Evolutionary conservation across 2,113 vertebrate species (phyloP).

Genomic region (Tragelaphus buxtoni): DNA sequence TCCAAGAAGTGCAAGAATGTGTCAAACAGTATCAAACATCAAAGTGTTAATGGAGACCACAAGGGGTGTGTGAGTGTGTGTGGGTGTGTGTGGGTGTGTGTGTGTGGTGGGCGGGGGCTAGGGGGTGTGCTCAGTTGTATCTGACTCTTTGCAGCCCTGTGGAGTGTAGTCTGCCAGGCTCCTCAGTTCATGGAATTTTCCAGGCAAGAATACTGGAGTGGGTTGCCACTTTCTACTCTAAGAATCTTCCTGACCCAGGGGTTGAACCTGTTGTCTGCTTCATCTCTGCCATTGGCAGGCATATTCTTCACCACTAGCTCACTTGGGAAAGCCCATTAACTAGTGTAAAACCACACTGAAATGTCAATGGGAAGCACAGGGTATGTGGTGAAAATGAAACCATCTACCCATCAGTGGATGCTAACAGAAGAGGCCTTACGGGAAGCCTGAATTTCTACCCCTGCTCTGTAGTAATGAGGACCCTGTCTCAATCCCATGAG

Average conservation of each 20-base stretch:
- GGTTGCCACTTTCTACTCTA: neutral
- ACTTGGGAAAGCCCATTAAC: neutral
- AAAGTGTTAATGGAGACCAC: neutral
- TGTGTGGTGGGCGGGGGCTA: fast-evolving
- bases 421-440: neutral
- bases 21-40: neutral
- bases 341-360: neutral
- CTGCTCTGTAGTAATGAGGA: neutral
- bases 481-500: neutral
- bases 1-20: neutral
- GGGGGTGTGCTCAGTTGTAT: too few relatives aligned
- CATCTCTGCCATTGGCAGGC: neutral
- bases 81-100: too few relatives aligned
- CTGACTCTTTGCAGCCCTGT: too few relatives aligned
- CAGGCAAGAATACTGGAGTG: neutral
- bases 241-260: neutral
- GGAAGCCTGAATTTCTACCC: neutral
- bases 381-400: too few relatives aligned
- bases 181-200: neutral
- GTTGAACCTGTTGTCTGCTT: neutral
- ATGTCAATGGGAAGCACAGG: neutral
- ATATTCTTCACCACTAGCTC: neutral
- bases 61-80: too few relatives aligned
- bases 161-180: neutral
- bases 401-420: neutral